phyloP scores from a whole-genome alignment of 2,113 vertebrate species.

The Pitta sordida region DNA sequence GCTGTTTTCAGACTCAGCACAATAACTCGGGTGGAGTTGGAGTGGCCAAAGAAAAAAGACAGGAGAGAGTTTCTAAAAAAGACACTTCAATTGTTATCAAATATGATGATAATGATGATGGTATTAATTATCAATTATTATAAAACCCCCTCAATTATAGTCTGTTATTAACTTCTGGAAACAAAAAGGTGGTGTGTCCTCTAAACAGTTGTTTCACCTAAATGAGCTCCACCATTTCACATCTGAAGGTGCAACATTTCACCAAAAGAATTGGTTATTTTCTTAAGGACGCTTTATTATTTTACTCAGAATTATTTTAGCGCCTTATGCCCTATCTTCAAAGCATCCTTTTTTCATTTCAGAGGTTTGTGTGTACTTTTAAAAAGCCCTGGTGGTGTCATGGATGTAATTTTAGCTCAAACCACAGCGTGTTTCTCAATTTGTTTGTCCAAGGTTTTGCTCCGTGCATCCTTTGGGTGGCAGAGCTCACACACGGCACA shows the following conservation, averaged over 20 bases:
- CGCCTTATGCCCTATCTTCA: not conserved
- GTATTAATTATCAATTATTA: no score
- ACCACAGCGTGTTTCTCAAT: not conserved
- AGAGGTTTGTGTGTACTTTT: not conserved
- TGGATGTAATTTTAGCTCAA: not conserved
- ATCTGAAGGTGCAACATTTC: not conserved
- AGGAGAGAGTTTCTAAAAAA: not conserved
- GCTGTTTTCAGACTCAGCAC: not conserved
- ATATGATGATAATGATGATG: no score
- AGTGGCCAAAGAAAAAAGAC: not conserved
- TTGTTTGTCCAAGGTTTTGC: not conserved
- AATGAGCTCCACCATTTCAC: not conserved
- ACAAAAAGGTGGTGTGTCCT: not conserved
- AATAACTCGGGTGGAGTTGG: not conserved
- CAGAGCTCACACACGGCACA: slow-evolving; percentile 19
- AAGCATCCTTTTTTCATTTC: not conserved
- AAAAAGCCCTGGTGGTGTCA: not conserved
- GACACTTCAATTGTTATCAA: no score
- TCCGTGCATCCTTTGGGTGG: slow-evolving; percentile 60
- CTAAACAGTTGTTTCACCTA: not conserved
- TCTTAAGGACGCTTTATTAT: not conserved
- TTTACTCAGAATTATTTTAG: not conserved
- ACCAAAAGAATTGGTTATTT: not conserved
- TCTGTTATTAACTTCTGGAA: not conserved
- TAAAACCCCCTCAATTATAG: not conserved